These are phyloP conservation scores for Henricia sp. DNA, from an alignment of 53 echinoderm and acorn worm species.

Conservation along the genomic window DNA sequence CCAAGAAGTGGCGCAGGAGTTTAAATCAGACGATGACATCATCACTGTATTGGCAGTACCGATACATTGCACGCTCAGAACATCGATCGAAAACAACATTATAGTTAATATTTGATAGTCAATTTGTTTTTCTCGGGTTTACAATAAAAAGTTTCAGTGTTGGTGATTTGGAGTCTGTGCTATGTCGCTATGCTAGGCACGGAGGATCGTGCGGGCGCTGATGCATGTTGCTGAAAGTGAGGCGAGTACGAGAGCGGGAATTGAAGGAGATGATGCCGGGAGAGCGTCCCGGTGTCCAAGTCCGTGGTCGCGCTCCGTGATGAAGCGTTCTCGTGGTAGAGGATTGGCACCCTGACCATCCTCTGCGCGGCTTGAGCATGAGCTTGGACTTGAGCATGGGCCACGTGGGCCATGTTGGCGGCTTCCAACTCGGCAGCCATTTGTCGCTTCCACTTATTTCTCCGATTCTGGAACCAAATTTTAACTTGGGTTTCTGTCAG, in stretches of 20 bases:
- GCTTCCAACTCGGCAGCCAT: constrained; percentile 98
- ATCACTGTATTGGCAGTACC: no score
- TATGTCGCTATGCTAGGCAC: constrained; percentile 39
- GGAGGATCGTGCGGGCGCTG: constrained; percentile 28
- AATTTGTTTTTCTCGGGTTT: neutral
- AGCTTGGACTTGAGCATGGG: constrained; percentile 75
- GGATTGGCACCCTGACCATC: constrained; percentile 94
- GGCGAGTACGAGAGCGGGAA: constrained; percentile 31
- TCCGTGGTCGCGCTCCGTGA: neutral
- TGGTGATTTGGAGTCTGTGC: no score
- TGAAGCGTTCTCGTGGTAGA: constrained; percentile 84
- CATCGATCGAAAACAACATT: no score
- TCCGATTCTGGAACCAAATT: constrained; percentile 98
- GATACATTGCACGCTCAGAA: no score
- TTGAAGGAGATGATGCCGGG: constrained; percentile 32
- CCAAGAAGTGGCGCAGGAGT: no score
- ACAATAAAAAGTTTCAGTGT: neutral
- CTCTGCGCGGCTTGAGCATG: constrained; percentile 86
- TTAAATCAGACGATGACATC: no score
- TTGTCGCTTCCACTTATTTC: constrained; percentile 99
- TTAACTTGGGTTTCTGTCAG: constrained; percentile 99
- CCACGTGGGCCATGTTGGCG: constrained; percentile 92
- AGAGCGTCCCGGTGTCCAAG: neutral
- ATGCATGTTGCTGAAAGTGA: constrained; percentile 33
- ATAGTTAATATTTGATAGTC: no score